phyloP scores from a whole-genome alignment of 2,113 vertebrate species.

The Synchiropus splendidus region DNA sequence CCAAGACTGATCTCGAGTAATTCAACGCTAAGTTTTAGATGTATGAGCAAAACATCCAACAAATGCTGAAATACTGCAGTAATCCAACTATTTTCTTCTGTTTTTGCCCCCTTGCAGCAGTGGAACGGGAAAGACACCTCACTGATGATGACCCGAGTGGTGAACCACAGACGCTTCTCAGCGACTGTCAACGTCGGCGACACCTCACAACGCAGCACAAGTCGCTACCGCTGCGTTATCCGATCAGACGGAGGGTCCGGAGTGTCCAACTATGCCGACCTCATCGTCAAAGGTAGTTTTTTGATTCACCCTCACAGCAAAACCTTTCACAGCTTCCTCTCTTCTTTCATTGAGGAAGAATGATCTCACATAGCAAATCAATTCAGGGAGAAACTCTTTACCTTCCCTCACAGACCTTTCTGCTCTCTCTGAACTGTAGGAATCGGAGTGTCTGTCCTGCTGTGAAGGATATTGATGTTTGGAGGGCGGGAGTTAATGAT shows the following conservation, averaged over 20 bases:
- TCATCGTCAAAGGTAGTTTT: slow-evolving; percentile 88
- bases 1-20: no score
- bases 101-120: slow-evolving; percentile 68
- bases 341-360: no score
- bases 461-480: slow-evolving; percentile 18
- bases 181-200: slow-evolving; percentile 88
- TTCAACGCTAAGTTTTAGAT: no score
- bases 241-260: slow-evolving; percentile 88
- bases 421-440: slow-evolving; percentile 8
- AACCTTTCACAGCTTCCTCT: no score
- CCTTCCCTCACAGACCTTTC: slow-evolving; percentile 3
- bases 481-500: slow-evolving; percentile 23
- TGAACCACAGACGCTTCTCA: slow-evolving; percentile 91
- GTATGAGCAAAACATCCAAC: no score
- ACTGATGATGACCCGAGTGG: slow-evolving; percentile 89
- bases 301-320: neutral
- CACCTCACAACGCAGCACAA: slow-evolving; percentile 84
- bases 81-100: no score
- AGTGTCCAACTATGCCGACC: slow-evolving; percentile 91
- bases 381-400: slow-evolving; percentile 2
- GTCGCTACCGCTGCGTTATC: slow-evolving; percentile 91
- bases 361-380: no score
- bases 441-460: slow-evolving; percentile 10
- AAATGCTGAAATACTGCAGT: no score
- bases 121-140: slow-evolving; percentile 93